Base-by-base conservation (phyloP, 2,888 invertebrate genomes). In the Xylocampa areola region DNA sequence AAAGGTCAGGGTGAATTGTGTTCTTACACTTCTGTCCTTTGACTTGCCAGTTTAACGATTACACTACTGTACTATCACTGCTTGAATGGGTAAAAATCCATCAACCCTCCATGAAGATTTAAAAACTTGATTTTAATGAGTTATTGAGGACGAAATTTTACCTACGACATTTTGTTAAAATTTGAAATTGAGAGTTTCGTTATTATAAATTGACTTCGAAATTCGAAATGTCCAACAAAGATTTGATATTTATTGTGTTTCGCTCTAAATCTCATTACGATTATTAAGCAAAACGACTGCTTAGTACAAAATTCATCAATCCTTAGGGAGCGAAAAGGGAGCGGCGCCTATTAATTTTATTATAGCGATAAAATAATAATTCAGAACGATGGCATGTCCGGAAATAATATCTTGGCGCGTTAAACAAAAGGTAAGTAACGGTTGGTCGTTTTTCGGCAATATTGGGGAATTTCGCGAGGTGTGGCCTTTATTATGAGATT, bases 391-490 rank as follows among this genome's bases (percentile, higher is more conserved):
- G 79, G 89, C 91, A 89, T 90, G 91, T 85, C 90, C 89, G 88
- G 88, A 90, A 88, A 90, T 91, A 91, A 91, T 91, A 90, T 89
- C 83, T 77, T 68, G 71, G 73, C 54, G 82, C 83, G 83, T 88
- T 85, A 90, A 91, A 87, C 87, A 89, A 87, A 88, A 84, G 87
- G 83, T 83, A 87, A 86, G 86, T 90, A 90, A 90, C 87, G 88
- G 80, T 80, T 43, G 81, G 75, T 76, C 84, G 84, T 88, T 88
- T 84, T 87, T 87, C 77, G 84, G 86, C 83, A 82, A 85, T 89
- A 90, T 90, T 87, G 85, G 85, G 82, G 84, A 86, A 85, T 86
- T 87, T 85, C 76, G 84, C 85, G 79, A 90, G 91, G 91, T 88
- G 91, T 82, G 90, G 88, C 84, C 55, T 48, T 64, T 63, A 69